Percentiles rank a stretch among this genome's conserved stretches.
phyloP scores from a whole-genome alignment of 2,113 vertebrate genomes.

The Nettapus auritus region DNA sequence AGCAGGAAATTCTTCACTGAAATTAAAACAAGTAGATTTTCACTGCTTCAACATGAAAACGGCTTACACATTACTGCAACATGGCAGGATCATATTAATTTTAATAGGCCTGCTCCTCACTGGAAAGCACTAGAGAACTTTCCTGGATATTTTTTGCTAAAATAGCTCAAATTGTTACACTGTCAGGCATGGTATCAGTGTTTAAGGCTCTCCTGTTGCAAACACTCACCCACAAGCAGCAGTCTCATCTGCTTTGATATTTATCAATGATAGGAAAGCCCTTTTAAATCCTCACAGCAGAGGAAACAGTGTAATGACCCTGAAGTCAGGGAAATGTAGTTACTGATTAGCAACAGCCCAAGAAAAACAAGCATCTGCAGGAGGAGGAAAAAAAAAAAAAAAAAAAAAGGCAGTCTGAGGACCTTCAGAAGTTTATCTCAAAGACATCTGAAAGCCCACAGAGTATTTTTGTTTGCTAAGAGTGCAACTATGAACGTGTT shows the following conservation, averaged over 20 bases:
- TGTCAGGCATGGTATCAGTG: neutral
- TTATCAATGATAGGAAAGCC: neutral
- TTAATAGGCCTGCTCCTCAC: neutral
- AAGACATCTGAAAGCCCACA: neutral
- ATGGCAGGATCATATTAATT: neutral
- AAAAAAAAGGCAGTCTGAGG: neutral
- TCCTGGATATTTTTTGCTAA: neutral
- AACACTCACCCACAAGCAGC: neutral
- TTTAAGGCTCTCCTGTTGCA: neutral
- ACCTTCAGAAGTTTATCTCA: neutral
- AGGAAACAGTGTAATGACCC: neutral
- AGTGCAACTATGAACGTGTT: neutral
- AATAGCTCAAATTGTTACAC: neutral
- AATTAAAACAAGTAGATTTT: neutral
- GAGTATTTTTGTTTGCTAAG: neutral
- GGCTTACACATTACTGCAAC: neutral
- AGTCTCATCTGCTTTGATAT: neutral
- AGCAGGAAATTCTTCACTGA: neutral
- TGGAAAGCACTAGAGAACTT: neutral
- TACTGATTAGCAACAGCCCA: neutral
- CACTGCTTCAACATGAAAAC: neutral
- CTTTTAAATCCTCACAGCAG: neutral
- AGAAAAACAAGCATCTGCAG: neutral
- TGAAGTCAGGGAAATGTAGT: neutral
- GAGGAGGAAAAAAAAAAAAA: neutral